Evolutionary conservation across 2,797 vertebrate genomes (phyloP).

Genomic region (Semotilus atromaculatus): DNA sequence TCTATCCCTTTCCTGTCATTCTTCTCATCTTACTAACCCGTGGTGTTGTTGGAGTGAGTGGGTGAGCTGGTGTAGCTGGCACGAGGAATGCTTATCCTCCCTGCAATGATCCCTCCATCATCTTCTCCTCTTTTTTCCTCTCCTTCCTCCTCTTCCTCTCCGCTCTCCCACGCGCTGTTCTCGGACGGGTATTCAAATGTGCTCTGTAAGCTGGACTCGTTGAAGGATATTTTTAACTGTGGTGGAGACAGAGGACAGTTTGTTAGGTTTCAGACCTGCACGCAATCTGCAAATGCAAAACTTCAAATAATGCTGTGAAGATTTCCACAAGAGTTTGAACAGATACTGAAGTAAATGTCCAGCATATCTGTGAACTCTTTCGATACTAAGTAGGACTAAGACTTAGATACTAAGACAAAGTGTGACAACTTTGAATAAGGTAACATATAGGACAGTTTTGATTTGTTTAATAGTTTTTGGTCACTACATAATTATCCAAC

Average conservation of each 20-base stretch:
- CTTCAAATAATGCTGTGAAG: background rate
- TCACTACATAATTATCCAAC: background rate
- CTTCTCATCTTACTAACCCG: conserved; percentile 70
- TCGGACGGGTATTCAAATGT: conserved; percentile 96
- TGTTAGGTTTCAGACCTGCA: background rate
- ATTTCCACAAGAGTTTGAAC: background rate
- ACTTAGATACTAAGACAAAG: too few relatives aligned
- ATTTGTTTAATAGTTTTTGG: background rate
- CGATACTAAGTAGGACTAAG: too few relatives aligned
- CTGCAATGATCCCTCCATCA: conserved; percentile 74
- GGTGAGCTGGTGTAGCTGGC: conserved; percentile 75
- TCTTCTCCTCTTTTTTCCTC: conserved; percentile 66
- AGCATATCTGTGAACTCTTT: background rate
- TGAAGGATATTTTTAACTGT: conserved; percentile 97
- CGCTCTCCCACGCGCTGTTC: conserved; percentile 84
- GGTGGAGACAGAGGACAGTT: background rate
- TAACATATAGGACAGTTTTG: background rate
- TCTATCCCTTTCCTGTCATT: conserved; percentile 42
- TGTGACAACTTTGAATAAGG: background rate
- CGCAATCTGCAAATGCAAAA: background rate
- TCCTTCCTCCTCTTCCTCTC: conserved; percentile 79
- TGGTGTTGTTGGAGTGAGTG: conserved; percentile 69
- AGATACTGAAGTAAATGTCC: background rate
- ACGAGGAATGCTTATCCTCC: conserved; percentile 80
- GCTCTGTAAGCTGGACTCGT: conserved; percentile 89